Percentiles rank a stretch among this genome's conserved stretches.
Evolutionary conservation across 2,797 vertebrate species (phyloP).

Genomic region (Sebastes trivittatus): DNA sequence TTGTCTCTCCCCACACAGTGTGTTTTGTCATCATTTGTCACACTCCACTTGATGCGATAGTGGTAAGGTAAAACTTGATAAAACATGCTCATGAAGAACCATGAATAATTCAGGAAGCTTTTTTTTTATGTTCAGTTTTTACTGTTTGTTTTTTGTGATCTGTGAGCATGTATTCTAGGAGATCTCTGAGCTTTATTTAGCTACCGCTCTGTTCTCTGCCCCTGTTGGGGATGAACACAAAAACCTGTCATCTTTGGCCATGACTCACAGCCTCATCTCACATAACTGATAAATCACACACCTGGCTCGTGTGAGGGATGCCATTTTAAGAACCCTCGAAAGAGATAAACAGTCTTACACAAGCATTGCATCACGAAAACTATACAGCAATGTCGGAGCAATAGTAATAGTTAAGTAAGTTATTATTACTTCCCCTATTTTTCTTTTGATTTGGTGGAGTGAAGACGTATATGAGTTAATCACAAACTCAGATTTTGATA

Average conservation of each 20-base stretch:
- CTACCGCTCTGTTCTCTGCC: neutral
- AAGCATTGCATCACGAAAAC: neutral
- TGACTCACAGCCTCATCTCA: conserved; percentile 22
- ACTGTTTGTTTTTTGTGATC: conserved; percentile 29
- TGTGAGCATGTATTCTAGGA: conserved; percentile 22
- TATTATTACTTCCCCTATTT: too few relatives aligned
- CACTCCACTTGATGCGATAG: conserved; percentile 38
- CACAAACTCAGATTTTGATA: neutral
- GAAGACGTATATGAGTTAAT: neutral
- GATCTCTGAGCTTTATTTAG: conserved; percentile 26
- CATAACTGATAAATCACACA: conserved; percentile 32
- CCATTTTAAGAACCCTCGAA: conserved; percentile 1
- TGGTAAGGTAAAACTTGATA: conserved; percentile 47
- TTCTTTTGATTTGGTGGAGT: accelerated
- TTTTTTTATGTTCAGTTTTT: neutral
- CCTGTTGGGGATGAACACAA: conserved; percentile 30
- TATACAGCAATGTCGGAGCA: neutral
- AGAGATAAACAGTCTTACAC: neutral
- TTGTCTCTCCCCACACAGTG: conserved; percentile 7
- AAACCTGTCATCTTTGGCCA: conserved; percentile 10
- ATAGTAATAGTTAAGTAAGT: neutral
- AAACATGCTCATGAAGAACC: conserved; percentile 29
- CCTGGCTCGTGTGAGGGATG: conserved; percentile 17
- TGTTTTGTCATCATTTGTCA: conserved; percentile 43
- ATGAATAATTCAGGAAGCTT: conserved; percentile 55